Conservation (phyloP, 30 jellyfish, hydroid and myxozoan genomes). For the Aurelia sp. region DNA sequence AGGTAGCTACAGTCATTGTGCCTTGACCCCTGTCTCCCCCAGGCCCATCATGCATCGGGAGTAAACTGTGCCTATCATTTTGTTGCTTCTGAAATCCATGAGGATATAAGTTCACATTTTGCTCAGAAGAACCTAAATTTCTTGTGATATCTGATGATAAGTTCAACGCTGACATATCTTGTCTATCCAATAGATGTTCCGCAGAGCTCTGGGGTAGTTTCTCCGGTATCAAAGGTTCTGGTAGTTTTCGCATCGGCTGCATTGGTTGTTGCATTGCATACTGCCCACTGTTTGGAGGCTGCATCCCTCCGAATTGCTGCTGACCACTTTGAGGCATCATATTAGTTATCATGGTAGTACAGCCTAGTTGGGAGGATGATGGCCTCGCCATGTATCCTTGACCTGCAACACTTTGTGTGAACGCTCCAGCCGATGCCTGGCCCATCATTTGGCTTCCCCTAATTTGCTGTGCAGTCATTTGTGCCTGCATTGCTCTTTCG, state of each 20-base stretch:
- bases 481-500: not conserved
- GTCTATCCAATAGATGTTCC: slow-evolving; percentile 8
- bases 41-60: not conserved
- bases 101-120: not conserved
- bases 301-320: not conserved
- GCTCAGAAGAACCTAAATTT: not conserved
- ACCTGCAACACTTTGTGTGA: not conserved
- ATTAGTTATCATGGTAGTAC: not conserved
- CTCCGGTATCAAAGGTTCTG: slow-evolving; percentile 67
- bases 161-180: not conserved
- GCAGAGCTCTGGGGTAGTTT: not conserved
- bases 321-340: not conserved
- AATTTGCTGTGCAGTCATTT: not conserved
- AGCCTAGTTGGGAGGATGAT: not conserved
- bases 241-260: slow-evolving; percentile 49
- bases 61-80: not conserved
- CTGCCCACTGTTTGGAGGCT: not conserved
- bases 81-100: not conserved
- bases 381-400: not conserved
- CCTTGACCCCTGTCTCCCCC: not conserved
- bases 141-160: not conserved
- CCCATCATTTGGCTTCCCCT: not conserved
- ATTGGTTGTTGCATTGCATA: slow-evolving; percentile 27
- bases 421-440: not conserved
- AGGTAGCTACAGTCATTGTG: not conserved